Evolutionary conservation across 2,797 vertebrate genomes (phyloP).

Genomic region (Labeo calbasu): DNA sequence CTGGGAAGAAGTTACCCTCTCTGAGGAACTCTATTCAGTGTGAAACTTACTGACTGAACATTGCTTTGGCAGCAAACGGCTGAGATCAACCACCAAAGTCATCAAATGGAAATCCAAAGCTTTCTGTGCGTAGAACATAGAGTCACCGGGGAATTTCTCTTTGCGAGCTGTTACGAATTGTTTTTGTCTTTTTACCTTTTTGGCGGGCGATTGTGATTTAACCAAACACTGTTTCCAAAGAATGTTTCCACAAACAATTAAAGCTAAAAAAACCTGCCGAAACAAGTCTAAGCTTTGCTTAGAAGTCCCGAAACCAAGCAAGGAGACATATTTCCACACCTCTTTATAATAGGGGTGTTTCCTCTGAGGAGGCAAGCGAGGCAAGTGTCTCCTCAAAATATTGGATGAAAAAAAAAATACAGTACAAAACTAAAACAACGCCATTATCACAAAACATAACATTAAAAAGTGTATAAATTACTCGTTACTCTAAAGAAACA

Average conservation of each 20-base stretch:
- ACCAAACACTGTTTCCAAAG: not conserved
- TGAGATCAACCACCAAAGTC: conserved; percentile 44
- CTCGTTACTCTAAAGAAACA: too few relatives aligned
- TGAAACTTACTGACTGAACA: conserved; percentile 75
- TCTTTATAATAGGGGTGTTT: too few relatives aligned
- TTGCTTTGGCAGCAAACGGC: conserved; percentile 17
- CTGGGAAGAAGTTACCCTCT: conserved; percentile 80
- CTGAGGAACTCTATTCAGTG: conserved; percentile 84
- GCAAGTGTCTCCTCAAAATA: too few relatives aligned
- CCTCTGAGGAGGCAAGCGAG: too few relatives aligned
- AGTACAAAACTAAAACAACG: too few relatives aligned
- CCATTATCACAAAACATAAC: too few relatives aligned
- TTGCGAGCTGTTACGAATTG: not conserved
- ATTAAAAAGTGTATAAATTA: too few relatives aligned
- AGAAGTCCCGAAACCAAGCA: not conserved
- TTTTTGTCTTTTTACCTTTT: conserved; percentile 13
- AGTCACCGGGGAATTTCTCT: conserved; percentile 28
- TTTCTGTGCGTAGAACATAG: conserved; percentile 35
- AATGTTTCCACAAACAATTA: not conserved
- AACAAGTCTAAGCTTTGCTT: not conserved
- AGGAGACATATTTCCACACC: too few relatives aligned
- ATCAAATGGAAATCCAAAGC: conserved; percentile 53
- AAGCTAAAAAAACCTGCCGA: not conserved
- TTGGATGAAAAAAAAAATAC: too few relatives aligned
- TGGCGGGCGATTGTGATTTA: not conserved